Base-by-base conservation (phyloP, 1,140 invertebrate genomes). In the Plectrocnemia conspersa region DNA sequence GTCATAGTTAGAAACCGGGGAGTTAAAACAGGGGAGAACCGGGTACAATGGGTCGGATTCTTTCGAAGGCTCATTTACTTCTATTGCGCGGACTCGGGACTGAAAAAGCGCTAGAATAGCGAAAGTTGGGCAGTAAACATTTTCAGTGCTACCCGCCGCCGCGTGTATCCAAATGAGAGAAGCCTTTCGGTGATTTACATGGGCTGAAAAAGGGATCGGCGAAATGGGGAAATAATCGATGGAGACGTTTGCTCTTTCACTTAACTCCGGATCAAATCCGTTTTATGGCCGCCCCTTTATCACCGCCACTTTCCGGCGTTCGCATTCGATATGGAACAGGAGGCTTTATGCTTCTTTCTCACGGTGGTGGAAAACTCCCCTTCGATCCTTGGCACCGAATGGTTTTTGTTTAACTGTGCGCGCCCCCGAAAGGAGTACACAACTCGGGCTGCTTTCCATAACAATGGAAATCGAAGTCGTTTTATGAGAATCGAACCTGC, bases 191-290 rank as follows among this genome's bases (percentile, higher is more conserved):
- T 56, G 58, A 59, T 59, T 59, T 60, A 60, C 58, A 55, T 59
- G 29, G 44, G 42, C 36, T 32, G 29, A 22, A 41, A 41, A 36
- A 32, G 42, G 42, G 21, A 47, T 22, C 23, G 46, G 54, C 40
- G 50, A 60, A 61, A 61, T 57, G 59, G 59, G 52, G 59, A 61
- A 61, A 61, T 61, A 61, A 61, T 61, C 59, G 59, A 61, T 61
- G 36, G 59, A 54, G 50, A 61, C 59, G 59, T 61, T 61, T 61
- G 59, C 54, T 54, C 55, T 61, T 61, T 61, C 59, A 61, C 59
- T 61, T 61, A 61, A 61, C 59, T 57, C 50, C 40, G 59, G 54
- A 54, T 57, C 48, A 57, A 61, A 61, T 61, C 59, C 59, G 35
- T 56, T 61, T 61, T 61, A 61, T 61, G 50, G 50, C 48, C 54